Evolutionary conservation across 92 coral and sea anemone species (phyloP).

Genomic region (Epizoanthus ramosus): DNA sequence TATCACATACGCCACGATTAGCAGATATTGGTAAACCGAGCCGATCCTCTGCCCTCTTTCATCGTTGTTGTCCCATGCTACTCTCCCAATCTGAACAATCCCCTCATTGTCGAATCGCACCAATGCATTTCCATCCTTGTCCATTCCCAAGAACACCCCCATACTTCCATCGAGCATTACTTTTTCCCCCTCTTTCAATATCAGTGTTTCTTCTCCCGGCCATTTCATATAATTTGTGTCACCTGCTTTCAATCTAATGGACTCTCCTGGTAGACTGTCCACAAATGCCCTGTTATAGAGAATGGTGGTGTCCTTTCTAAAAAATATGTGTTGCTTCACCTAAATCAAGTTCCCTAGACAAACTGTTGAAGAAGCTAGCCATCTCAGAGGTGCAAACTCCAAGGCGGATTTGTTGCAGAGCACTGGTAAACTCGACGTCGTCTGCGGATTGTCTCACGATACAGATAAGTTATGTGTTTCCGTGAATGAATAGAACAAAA

Average conservation of each 20-base stretch:
- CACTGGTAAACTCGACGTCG: conserved; percentile 5
- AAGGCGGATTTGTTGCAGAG: too few species aligned
- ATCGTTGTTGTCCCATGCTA: conserved; percentile 13
- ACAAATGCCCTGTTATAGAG: conserved; percentile 33
- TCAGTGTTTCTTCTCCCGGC: conserved; percentile 45
- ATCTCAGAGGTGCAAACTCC: conserved; percentile 22
- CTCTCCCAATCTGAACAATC: neutral
- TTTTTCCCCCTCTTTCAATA: conserved; percentile 44
- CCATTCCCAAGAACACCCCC: conserved; percentile 34
- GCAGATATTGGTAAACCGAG: conserved; percentile 10
- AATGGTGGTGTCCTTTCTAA: conserved; percentile 44
- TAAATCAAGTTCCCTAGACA: conserved; percentile 38
- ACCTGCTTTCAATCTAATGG: conserved; percentile 17
- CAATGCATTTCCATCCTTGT: neutral
- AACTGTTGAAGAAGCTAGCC: neutral
- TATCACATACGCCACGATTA: conserved; percentile 17
- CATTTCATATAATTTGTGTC: conserved; percentile 39
- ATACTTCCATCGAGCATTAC: conserved; percentile 49
- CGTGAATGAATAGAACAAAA: too few species aligned
- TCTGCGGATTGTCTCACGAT: conserved; percentile 25
- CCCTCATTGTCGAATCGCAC: conserved; percentile 16
- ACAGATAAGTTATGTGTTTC: conserved; percentile 9
- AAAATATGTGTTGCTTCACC: conserved; percentile 34
- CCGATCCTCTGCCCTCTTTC: conserved; percentile 37
- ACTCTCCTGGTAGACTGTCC: conserved; percentile 41